Evolutionary conservation across 2,888 invertebrate genomes (phyloP), one percentile per base, ranked within the genome.

Genomic region (Lydus trimaculatus): DNA sequence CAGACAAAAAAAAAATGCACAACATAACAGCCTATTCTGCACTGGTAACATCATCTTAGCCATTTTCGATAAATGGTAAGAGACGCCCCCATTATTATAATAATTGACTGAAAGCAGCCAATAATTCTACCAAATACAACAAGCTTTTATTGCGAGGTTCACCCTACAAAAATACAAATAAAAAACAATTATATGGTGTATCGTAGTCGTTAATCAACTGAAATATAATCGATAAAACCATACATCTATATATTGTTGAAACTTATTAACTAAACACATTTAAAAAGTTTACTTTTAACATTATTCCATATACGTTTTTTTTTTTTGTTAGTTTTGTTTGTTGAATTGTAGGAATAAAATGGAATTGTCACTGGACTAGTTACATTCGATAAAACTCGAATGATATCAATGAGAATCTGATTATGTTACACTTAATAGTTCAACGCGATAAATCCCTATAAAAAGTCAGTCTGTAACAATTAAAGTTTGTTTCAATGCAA

Each of bases 401-500:
- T 74, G 79, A 69, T 77, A 75, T 43, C 62, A 43, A 31, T 52
- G 31, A 63, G 23, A 61, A 61, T 61, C 61, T 25, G 20, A n/a
- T 36, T 36, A 36, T 20, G 31, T 59, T 33, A 31, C 59, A 62
- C 33, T 15, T 43, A 33, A 11, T 33, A 9, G 33, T 33, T 33
- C 7, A 2, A 17, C 5, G 11, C 7, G n/a, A 20, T 9, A 11
- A 1, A 33, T 62, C 43, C 43, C 28, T 25, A 31, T 31, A n/a
- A 13, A 58, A 31, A 60, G n/a, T 82, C 82, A 83, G 81, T 84
- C 84, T 75, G 80, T 77, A 70, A 83, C 79, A 85, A 72, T 82
- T 62, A 85, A 79, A 66, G 91, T 90, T 81, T 91, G 91, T 83
- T 88, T 89, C 69, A 95, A 87, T 64, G 93, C 93, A 73, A 88